These are phyloP conservation scores for Cheilosia impressa DNA, from an alignment of 2,888 invertebrate genomes.

Conservation along the genomic window DNA sequence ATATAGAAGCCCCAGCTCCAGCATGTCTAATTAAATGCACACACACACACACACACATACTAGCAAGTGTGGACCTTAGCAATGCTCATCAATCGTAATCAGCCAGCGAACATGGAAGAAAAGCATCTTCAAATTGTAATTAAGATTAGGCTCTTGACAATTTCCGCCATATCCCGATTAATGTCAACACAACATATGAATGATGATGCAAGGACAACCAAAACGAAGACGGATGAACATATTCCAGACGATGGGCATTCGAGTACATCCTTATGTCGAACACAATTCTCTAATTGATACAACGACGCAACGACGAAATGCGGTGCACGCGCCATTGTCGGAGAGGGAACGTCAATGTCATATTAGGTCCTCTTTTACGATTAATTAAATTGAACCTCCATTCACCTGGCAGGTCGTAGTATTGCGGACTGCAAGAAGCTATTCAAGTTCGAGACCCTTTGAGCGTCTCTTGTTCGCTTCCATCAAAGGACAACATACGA, in stretches of 20 bases:
- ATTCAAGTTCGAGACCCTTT: slow-evolving; percentile 4
- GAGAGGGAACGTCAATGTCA: background rate
- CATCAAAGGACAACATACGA: background rate
- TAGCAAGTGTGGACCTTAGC: background rate
- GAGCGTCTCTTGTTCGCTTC: background rate
- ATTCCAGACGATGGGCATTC: slow-evolving; percentile 16
- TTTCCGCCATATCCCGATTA: slow-evolving; percentile 41
- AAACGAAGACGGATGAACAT: slow-evolving; percentile 12
- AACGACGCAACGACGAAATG: slow-evolving; percentile 1
- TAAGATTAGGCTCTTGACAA: slow-evolving; percentile 41
- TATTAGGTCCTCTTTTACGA: background rate
- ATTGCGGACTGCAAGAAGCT: background rate
- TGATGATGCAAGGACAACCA: slow-evolving; percentile 20
- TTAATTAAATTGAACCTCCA: slow-evolving; percentile 26
- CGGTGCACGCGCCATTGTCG: background rate
- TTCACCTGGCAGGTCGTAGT: background rate
- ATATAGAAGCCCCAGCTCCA: background rate
- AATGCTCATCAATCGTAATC: slow-evolving; percentile 29
- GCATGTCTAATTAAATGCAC: slow-evolving; percentile 27
- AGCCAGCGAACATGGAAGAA: slow-evolving; percentile 35
- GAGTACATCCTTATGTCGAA: slow-evolving; percentile 19
- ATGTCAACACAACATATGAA: slow-evolving; percentile 5
- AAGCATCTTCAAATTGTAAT: slow-evolving; percentile 47
- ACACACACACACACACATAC: background rate
- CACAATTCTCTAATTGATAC: slow-evolving; percentile 24